phyloP scores from a whole-genome alignment of 37 sponge, comb jelly and placozoan species.

The Beroe forskalii region DNA sequence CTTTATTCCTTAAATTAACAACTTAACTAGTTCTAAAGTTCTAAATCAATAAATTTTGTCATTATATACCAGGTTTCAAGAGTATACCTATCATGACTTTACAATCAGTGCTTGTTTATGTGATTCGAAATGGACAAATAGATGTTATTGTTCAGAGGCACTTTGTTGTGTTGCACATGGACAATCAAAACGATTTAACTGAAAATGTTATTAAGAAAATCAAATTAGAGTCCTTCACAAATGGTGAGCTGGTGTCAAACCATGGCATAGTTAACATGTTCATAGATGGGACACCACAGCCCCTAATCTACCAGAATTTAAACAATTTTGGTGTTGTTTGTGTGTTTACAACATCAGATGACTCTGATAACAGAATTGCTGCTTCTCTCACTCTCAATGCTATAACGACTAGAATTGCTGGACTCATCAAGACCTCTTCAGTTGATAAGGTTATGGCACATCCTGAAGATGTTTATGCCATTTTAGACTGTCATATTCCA shows the following conservation, averaged over 20 bases:
- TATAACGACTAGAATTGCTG: neutral
- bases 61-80: too few species aligned
- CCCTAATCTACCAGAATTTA: constrained; percentile 40
- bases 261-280: constrained; percentile 60
- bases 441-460: neutral
- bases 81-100: too few species aligned
- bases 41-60: too few species aligned
- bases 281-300: neutral
- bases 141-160: neutral
- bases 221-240: neutral
- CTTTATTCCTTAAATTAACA: too few species aligned
- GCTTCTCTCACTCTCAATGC: constrained; percentile 47
- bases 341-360: constrained; percentile 1
- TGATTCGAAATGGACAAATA: neutral
- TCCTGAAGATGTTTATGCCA: constrained; percentile 14
- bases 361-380: constrained; percentile 49
- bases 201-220: constrained; percentile 18
- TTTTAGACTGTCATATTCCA: neutral
- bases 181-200: constrained; percentile 14
- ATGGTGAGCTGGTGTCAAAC: neutral
- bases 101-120: neutral
- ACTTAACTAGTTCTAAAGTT: too few species aligned
- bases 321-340: constrained; percentile 13
- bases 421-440: neutral
- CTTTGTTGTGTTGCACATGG: constrained; percentile 24